These are phyloP conservation scores for Spheniscus humboldti DNA, from an alignment of 2,797 vertebrate genomes.

Conservation along the genomic window DNA sequence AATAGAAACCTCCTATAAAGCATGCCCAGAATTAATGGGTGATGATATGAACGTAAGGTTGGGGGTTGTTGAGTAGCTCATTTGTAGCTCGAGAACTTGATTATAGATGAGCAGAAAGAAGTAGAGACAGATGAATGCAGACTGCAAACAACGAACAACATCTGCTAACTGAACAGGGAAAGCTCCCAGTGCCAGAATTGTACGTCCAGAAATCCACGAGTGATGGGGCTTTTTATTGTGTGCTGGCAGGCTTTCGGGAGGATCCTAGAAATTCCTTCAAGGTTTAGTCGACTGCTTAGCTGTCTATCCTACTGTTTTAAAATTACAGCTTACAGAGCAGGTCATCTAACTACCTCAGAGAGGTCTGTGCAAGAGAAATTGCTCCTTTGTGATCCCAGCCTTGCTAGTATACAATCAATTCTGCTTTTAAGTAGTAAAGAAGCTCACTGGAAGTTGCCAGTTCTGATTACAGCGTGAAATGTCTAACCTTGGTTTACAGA, in stretches of 20 bases:
- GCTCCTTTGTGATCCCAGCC: background rate
- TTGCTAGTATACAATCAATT: background rate
- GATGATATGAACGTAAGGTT: background rate
- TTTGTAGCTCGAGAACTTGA: conserved; percentile 46
- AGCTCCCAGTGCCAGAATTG: background rate
- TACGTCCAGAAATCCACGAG: background rate
- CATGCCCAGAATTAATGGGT: background rate
- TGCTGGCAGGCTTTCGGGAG: background rate
- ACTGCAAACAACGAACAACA: conserved; percentile 14
- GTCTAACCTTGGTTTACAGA: background rate
- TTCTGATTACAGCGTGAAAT: background rate
- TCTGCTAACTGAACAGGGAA: background rate
- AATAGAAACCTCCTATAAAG: background rate
- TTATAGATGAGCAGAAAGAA: conserved; percentile 37
- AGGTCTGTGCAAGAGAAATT: background rate
- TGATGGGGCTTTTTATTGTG: background rate
- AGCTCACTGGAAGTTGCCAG: conserved; percentile 4
- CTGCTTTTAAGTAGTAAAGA: conserved; percentile 28
- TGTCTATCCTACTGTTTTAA: background rate
- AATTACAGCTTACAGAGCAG: background rate
- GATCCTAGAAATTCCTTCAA: background rate
- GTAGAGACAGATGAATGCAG: conserved; percentile 29
- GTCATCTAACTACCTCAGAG: background rate
- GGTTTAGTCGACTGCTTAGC: background rate
- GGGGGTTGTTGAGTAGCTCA: background rate